Evolutionary conservation across 2,797 vertebrate species (phyloP).

Genomic region (Ataeniobius toweri): DNA sequence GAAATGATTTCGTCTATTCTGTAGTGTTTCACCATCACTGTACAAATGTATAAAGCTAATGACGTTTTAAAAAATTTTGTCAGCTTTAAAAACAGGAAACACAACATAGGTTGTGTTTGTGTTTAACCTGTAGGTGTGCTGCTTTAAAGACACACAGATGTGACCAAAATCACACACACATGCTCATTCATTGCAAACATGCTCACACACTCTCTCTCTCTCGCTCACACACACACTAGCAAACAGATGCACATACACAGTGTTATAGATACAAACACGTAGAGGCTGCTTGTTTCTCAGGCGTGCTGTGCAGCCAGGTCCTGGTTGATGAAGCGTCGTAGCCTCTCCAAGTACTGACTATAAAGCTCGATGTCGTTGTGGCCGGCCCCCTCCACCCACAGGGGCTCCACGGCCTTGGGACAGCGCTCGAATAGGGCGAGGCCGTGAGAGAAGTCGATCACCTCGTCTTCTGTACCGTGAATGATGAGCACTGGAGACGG

Average conservation of each 20-base stretch:
- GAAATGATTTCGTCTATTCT: constrained; percentile 6
- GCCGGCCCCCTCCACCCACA: constrained; percentile 97
- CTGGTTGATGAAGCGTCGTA: constrained; percentile 96
- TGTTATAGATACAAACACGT: constrained; percentile 49
- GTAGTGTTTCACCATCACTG: constrained; percentile 35
- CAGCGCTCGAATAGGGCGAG: constrained; percentile 96
- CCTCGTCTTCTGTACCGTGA: constrained; percentile 97
- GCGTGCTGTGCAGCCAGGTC: constrained; percentile 89
- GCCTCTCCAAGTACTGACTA: constrained; percentile 98
- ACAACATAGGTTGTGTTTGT: constrained; percentile 28
- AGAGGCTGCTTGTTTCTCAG: constrained; percentile 75
- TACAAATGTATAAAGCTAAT: constrained; percentile 27
- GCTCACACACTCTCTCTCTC: constrained; percentile 14
- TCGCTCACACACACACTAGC: constrained; percentile 22
- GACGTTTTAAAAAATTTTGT: constrained; percentile 45
- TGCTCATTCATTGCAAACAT: constrained; percentile 44
- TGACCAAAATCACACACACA: constrained; percentile 51
- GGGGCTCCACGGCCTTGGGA: constrained; percentile 96
- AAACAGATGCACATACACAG: constrained; percentile 21
- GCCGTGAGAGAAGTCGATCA: constrained; percentile 98
- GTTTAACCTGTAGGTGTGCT: constrained; percentile 59
- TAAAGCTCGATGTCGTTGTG: constrained; percentile 99
- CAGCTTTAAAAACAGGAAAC: constrained; percentile 47
- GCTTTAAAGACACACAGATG: constrained; percentile 73
- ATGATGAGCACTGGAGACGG: constrained; percentile 97